Conservation (phyloP, 2,888 invertebrate species). For the Erynnis tages region DNA sequence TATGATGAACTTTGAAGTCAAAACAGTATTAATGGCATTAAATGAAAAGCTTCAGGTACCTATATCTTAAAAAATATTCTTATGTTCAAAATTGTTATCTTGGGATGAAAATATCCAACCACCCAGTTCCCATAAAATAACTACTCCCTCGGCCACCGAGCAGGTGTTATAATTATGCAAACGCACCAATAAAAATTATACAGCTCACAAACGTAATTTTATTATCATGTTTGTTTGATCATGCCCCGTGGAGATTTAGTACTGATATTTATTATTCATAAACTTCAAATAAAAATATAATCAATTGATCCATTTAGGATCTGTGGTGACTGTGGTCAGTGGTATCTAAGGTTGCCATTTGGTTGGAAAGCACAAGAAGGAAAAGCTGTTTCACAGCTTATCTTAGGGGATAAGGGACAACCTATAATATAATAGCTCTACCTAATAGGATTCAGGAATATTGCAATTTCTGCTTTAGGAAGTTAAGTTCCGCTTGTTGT, state of each 20-base stretch:
- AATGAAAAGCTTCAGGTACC: too few species aligned
- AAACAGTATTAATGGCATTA: too few species aligned
- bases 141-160: constrained; percentile 1
- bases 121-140: constrained; percentile 3
- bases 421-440: too few species aligned
- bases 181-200: constrained; percentile 13
- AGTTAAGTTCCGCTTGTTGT: too few species aligned
- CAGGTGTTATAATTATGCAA: constrained; percentile 13
- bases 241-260: constrained; percentile 4
- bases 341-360: neutral
- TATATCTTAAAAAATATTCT: neutral
- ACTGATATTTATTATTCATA: neutral
- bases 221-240: constrained; percentile 16
- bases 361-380: too few species aligned
- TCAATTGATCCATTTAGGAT: neutral
- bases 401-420: too few species aligned
- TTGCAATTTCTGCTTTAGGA: too few species aligned
- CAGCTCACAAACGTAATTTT: constrained; percentile 10
- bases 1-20: too few species aligned
- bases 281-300: neutral
- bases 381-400: too few species aligned
- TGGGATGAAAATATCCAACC: too few species aligned
- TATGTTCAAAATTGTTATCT: neutral
- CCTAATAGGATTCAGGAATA: too few species aligned
- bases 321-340: neutral